Conservation (phyloP, 2,888 invertebrate genomes). For the Allygus modestus region DNA sequence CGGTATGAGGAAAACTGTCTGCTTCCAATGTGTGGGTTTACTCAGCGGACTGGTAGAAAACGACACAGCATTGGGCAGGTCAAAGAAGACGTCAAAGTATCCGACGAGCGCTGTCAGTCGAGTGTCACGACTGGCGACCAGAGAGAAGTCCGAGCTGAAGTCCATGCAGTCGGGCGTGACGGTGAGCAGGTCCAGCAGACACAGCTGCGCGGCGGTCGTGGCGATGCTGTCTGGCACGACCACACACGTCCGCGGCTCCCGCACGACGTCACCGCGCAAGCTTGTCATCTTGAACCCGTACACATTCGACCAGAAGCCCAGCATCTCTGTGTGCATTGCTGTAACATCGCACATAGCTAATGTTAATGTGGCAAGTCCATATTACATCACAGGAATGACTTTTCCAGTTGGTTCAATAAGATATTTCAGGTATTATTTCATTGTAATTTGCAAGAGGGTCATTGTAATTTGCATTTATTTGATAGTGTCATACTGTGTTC, state of each 20-base stretch:
- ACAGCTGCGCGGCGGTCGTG: conserved; percentile 81
- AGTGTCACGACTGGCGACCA: conserved; percentile 82
- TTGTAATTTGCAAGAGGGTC: no score
- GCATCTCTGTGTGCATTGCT: conserved; percentile 83
- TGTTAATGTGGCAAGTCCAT: no score
- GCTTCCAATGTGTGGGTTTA: conserved; percentile 95
- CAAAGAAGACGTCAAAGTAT: conserved; percentile 94
- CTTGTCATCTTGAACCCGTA: conserved; percentile 96
- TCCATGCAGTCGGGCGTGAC: conserved; percentile 84
- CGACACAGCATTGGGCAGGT: conserved; percentile 80
- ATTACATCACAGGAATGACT: no score
- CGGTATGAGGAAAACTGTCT: conserved; percentile 91
- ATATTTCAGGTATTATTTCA: no score
- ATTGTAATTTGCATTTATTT: no score
- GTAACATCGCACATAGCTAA: conserved; percentile 72
- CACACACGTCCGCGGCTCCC: conserved; percentile 85
- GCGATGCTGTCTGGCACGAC: conserved; percentile 82
- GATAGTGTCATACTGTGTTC: no score
- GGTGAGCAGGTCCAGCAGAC: conserved; percentile 84
- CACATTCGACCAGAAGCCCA: conserved; percentile 95
- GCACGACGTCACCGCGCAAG: conserved; percentile 89
- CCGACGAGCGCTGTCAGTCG: conserved; percentile 89
- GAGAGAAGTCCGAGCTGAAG: conserved; percentile 83
- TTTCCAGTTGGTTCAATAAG: no score
- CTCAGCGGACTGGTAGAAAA: conserved; percentile 89